Base-by-base conservation (phyloP, 2,113 vertebrate genomes). In the Corythornis madagascariensis region DNA sequence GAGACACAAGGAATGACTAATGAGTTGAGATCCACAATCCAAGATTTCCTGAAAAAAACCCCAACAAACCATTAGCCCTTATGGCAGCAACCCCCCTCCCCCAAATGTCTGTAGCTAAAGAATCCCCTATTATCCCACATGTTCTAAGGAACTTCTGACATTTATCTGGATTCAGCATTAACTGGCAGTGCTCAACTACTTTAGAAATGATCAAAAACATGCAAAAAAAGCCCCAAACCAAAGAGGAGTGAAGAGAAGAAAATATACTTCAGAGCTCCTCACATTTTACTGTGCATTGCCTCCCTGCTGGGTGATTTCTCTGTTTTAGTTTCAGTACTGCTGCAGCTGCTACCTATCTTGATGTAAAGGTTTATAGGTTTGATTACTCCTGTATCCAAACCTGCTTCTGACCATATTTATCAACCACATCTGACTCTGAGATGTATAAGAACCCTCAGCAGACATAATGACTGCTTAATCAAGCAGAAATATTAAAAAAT, bases 301-400 rank as follows among this genome's bases (percentile, higher is more conserved):
- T 85, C 59, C 87, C 81, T 85, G 86, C 77, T 81, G 81, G 69
- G 84, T 84, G 77, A 75, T 79, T 90, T 91, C 70, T 90, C 40
- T 93, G 74, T 89, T 93, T 94, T 75, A 90, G n/a, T 40, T 90
- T 79, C 74, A 70, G 74, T 61, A 55, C 53, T 93, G 42, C 55
- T 86, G 33, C 0, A 13, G 72, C 88, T 95, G 77, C 83, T 93
- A 40, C 69, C 33, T 95, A 17, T 77, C 84, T 24, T 50, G 50
- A 81, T 29, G 52, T 55, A 80, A 71, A 83, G 31, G 72, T 80
- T 92, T 81, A 50, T 13, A 29, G 42, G 11, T 92, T 66, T 90
- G 64, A 80, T 33, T 85, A 80, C 48, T 80, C 71, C 63, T 35
- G 16, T 73, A 83, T 33, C 64, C 47, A 90, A 67, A 88, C 28